These are phyloP conservation scores for Bufotes viridis DNA, from an alignment of 2,797 vertebrate genomes.

Conservation along the genomic window DNA sequence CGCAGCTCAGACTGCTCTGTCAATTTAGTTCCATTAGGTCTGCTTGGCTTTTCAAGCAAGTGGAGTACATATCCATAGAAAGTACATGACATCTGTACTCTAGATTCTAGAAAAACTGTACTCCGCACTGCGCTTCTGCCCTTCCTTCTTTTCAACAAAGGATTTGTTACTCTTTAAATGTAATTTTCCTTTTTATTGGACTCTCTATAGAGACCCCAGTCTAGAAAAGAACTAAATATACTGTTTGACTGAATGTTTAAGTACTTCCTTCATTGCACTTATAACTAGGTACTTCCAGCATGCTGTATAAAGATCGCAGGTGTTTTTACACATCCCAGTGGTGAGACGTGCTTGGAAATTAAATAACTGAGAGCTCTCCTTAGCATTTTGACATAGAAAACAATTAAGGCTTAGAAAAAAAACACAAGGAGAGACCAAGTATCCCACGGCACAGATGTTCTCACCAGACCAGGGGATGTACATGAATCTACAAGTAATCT, in stretches of 20 bases:
- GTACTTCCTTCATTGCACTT: background rate
- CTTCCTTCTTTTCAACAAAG: too few species aligned
- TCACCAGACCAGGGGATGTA: background rate
- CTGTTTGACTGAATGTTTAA: background rate
- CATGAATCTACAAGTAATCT: background rate
- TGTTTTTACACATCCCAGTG: background rate
- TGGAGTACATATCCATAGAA: too few species aligned
- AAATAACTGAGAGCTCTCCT: background rate
- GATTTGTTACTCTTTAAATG: too few species aligned
- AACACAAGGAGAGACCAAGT: background rate
- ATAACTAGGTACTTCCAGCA: background rate
- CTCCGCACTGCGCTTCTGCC: too few species aligned
- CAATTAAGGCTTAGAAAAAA: background rate
- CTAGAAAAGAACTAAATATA: too few species aligned
- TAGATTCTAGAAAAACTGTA: too few species aligned
- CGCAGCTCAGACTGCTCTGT: too few species aligned
- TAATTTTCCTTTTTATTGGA: too few species aligned
- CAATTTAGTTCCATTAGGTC: too few species aligned
- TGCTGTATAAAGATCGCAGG: background rate
- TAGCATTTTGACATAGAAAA: background rate
- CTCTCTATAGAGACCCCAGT: too few species aligned
- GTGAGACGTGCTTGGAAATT: background rate
- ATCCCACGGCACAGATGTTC: background rate
- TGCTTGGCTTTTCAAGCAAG: too few species aligned
- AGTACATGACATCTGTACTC: too few species aligned